A percentile compares a stretch with the other conserved stretches of the same genome.
Conservation (phyloP, 2,113 vertebrate genomes). For the Panurus biarmicus region DNA sequence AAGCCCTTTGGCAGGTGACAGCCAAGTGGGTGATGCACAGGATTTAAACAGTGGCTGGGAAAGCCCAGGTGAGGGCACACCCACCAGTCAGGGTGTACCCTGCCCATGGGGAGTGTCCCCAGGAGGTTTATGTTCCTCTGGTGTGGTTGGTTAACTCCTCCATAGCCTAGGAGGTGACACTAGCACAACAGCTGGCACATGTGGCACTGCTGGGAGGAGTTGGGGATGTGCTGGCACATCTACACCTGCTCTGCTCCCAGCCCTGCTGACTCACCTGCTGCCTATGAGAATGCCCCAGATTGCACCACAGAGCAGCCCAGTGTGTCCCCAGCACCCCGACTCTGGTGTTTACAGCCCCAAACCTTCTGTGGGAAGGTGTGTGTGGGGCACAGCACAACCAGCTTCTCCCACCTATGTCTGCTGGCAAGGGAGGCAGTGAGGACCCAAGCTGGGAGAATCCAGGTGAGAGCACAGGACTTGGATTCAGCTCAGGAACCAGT, state of each 20-base stretch:
- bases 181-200: not conserved
- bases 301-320: not conserved
- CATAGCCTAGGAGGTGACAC: not conserved
- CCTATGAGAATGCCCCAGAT: not conserved
- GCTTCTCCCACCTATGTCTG: accelerated
- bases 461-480: accelerated
- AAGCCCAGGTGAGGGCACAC: not conserved
- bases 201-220: not conserved
- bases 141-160: not conserved
- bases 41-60: not conserved
- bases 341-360: not conserved
- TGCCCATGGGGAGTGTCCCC: not conserved
- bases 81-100: not conserved
- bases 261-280: not conserved
- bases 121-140: not conserved
- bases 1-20: not conserved
- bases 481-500: accelerated
- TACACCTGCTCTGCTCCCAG: not conserved
- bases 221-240: not conserved
- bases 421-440: not conserved
- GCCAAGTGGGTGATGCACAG: accelerated
- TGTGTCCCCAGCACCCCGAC: not conserved
- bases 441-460: not conserved
- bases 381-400: accelerated
- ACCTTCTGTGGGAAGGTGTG: not conserved